Evolutionary conservation across 1,140 invertebrate genomes (phyloP), one percentile per base, ranked within the genome.

Genomic region (Muscidifurax raptorellus): DNA sequence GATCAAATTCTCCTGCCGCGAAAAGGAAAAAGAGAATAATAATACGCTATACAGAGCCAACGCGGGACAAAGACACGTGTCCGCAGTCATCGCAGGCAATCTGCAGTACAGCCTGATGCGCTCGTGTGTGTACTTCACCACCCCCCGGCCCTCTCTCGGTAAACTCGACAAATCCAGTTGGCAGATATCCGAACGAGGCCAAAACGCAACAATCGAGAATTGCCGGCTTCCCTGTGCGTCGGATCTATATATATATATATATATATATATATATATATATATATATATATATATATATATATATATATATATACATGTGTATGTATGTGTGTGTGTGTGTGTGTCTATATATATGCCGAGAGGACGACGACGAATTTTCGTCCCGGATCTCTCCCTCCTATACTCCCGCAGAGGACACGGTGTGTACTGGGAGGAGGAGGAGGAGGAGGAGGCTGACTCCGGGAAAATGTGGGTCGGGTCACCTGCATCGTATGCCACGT

Each of bases 391-490:
- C 52, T 59, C 22, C 22, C 52, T n/a, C 52, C n/a, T n/a, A 4
- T n/a, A 18, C 25, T 69, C 67, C n/a, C 27, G 67, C 12, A 7
- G 30, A 71, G 67, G 67, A 71, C 30, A 71, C 5, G 30, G 22
- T 28, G 27, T 32, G 18, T 71, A 71, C 10, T 1, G 25, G 18
- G 52, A 13, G 44, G 15, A 18, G 13, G 44, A 9, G 12, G 40
- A 44, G 40, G 7, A 52, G 47, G 47, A 52, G 47, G 47, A 52
- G 18, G 22, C 18, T 2, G 71, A 82, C 32, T 71, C 36, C n/a
- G 80, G 22, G 36, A 71, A 85, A 87, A 92, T 91, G 88, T 92
- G 88, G 91, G 91, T 91, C 91, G 87, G 90, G 90, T 92, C 91
- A 91, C 87, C 88, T 91, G 90, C 88, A 90, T 89, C 89, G 52